phyloP scores from a whole-genome alignment of 2,888 invertebrate genomes.

The Gerosis bhagava region DNA sequence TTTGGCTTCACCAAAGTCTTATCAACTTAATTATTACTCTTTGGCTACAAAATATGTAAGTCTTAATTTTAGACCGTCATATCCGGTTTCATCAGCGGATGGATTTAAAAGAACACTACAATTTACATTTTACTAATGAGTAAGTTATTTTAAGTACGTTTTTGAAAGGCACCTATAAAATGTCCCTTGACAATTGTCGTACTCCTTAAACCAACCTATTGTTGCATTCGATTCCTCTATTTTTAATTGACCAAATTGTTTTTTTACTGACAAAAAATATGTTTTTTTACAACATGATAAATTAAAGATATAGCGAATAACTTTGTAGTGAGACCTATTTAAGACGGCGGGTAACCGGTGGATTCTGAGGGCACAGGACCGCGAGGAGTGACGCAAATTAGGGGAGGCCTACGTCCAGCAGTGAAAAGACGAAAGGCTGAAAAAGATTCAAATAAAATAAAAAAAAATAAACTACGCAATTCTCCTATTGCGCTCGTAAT shows the following conservation, averaged over 20 bases:
- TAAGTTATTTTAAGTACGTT: slow-evolving; percentile 56
- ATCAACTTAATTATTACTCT: slow-evolving; percentile 24
- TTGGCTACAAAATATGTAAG: slow-evolving; percentile 42
- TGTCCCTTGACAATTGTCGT: slow-evolving; percentile 66
- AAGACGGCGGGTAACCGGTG: too few relatives aligned
- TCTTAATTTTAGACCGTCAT: slow-evolving; percentile 37
- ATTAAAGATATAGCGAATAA: too few relatives aligned
- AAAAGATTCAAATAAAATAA: too few relatives aligned
- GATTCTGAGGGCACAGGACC: too few relatives aligned
- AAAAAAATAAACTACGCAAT: too few relatives aligned
- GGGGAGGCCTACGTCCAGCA: too few relatives aligned
- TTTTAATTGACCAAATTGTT: slow-evolving; percentile 36
- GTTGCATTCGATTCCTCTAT: slow-evolving; percentile 53
- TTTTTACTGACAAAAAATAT: too few relatives aligned
- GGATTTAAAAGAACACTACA: slow-evolving; percentile 72
- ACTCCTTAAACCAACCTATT: slow-evolving; percentile 55
- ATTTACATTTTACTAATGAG: slow-evolving; percentile 62
- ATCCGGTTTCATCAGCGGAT: slow-evolving; percentile 61
- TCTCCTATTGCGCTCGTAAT: too few relatives aligned
- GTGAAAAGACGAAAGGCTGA: too few relatives aligned
- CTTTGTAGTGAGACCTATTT: too few relatives aligned
- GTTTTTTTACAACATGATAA: too few relatives aligned
- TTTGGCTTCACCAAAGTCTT: slow-evolving; percentile 21
- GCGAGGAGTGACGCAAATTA: too few relatives aligned
- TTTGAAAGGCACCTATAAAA: slow-evolving; percentile 80